phyloP scores from a whole-genome alignment of 1,140 invertebrate genomes.

The Ericerus pela region DNA sequence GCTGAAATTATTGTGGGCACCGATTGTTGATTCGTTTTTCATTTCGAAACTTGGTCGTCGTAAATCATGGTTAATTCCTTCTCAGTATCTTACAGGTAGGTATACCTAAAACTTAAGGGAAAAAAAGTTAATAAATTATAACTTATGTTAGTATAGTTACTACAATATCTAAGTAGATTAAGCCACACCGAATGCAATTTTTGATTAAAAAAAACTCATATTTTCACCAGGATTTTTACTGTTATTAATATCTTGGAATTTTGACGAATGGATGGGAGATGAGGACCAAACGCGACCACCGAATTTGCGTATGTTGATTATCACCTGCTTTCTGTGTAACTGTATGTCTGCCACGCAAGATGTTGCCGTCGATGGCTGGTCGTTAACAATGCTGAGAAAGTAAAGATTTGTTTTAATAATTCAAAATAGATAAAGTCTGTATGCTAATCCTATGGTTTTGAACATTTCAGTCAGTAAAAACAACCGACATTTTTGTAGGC shows the following conservation, averaged over 20 bases:
- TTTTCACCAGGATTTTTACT: too few relatives aligned
- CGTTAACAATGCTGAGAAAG: conserved; percentile 91
- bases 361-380: conserved; percentile 98
- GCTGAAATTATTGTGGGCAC: conserved; percentile 94
- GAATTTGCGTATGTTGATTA: conserved; percentile 62
- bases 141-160: too few relatives aligned
- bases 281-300: conserved; percentile 41
- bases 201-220: too few relatives aligned
- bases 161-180: too few relatives aligned
- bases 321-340: conserved; percentile 77
- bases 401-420: conserved; percentile 26
- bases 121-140: too few relatives aligned
- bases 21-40: conserved; percentile 88
- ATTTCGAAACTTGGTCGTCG: conserved; percentile 67
- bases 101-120: too few relatives aligned
- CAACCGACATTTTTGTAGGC: background rate
- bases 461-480: background rate
- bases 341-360: conserved; percentile 96
- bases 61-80: conserved; percentile 94
- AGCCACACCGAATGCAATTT: too few relatives aligned
- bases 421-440: background rate
- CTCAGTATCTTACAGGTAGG: conserved; percentile 67
- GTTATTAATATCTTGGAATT: too few relatives aligned
- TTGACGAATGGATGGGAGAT: background rate
- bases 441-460: background rate